Conservation (phyloP, 2,113 vertebrate genomes). For the Arizona elegans region DNA sequence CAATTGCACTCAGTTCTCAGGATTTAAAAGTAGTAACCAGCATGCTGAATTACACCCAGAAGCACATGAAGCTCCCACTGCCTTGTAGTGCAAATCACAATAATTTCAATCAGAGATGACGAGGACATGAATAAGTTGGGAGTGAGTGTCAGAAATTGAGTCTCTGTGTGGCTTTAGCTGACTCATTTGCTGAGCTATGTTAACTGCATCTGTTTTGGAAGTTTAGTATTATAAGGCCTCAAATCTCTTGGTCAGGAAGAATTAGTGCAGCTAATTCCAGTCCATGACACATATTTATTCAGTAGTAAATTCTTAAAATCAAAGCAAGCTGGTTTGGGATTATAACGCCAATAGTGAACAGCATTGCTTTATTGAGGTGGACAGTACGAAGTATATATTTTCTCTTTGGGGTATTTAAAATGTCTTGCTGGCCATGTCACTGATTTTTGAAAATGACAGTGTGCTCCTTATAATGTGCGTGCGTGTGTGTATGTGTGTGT, state of each 20-base stretch:
- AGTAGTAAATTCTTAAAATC: background rate
- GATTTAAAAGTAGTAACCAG: background rate
- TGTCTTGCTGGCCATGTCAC: background rate
- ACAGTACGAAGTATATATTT: background rate
- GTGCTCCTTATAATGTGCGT: background rate
- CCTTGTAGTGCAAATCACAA: background rate
- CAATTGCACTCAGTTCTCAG: background rate
- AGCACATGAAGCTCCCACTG: background rate
- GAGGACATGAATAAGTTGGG: background rate
- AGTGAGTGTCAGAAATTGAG: background rate
- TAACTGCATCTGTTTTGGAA: background rate
- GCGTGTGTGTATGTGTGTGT: background rate
- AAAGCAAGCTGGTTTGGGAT: background rate
- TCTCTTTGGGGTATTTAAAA: background rate
- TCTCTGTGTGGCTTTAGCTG: background rate
- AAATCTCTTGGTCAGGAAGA: background rate
- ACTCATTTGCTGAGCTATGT: background rate
- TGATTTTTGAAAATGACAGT: background rate
- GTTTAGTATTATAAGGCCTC: background rate
- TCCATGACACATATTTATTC: background rate
- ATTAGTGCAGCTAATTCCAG: background rate
- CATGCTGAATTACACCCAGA: background rate
- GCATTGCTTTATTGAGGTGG: background rate
- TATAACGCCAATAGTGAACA: background rate
- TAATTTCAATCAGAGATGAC: background rate